Evolutionary conservation across 2,888 invertebrate species (phyloP), one percentile per base, ranked within the genome.

Genomic region (Caenorhabditis sp.): DNA sequence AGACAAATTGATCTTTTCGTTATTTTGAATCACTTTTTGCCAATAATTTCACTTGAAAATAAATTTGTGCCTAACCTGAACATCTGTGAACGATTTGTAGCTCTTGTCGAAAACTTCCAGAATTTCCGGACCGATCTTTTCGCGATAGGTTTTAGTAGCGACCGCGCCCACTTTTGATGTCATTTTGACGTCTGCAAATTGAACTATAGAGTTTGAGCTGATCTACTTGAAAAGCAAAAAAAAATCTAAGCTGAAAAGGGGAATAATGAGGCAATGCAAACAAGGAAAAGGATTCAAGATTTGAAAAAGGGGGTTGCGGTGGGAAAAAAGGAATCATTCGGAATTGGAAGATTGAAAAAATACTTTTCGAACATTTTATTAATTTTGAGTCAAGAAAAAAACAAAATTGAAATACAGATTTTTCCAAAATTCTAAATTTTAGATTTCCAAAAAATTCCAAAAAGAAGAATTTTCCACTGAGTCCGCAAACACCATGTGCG

Each of bases 81-180:
- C 87, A 75, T 86, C 85, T 35, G 87, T 86, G 80, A 88, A 88
- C 2, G 66, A 61, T 28, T 82, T 84, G 76, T 75, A 88, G 24
- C 49, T 81, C 44, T 84, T 68, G 35, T 88, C 86, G 74, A 88
- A 88, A 6, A 87, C 87, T 58, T 84, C 83, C n/a, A 85, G 64
- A 26, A 88, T 49, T 58, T 88, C 87, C 35, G 80, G 79, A 1
- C 83, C 85, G 3, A 88, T 69, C 41, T 85, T 72, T 54, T 87
- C 79, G 49, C 85, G 82, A 49, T 69, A 87, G 6, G 80, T 72
- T 49, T 63, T 68, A 0, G 73, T 56, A 4, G 85, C 82, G 28
- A 80, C 82, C 22, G 82, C 31, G 19, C 82, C 82, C 58, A 69
- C 79, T 75, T 83, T 79, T 41, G 83, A 83, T 38, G 77, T 69